phyloP scores from a whole-genome alignment of 1,140 invertebrate genomes.

The Drosophila sproati region DNA sequence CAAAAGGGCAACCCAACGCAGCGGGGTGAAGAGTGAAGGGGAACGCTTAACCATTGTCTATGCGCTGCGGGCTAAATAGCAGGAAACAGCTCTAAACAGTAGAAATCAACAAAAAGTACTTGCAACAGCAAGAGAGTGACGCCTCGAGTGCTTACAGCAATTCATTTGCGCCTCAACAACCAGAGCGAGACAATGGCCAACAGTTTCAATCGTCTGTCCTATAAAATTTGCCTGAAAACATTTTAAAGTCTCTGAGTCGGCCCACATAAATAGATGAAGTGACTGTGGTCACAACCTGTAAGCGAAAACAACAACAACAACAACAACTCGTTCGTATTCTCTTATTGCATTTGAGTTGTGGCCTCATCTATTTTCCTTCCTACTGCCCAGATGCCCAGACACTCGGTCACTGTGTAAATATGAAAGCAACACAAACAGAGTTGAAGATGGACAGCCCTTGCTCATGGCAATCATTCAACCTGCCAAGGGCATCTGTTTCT shows the following conservation, averaged over 20 bases:
- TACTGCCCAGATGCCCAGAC: conserved; percentile 47
- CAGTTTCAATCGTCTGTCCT: conserved; percentile 17
- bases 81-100: conserved; percentile 62
- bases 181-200: conserved; percentile 26
- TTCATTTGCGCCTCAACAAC: conserved; percentile 60
- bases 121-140: conserved; percentile 61
- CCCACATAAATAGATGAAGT: conserved; percentile 34
- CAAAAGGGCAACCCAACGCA: conserved; percentile 26
- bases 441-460: neutral
- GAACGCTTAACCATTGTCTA: conserved; percentile 73
- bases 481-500: conserved; percentile 11
- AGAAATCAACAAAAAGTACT: conserved; percentile 64
- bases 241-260: conserved; percentile 42
- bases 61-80: conserved; percentile 72
- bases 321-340: neutral
- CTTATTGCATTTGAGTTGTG: conserved; percentile 39
- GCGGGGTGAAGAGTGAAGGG: conserved; percentile 5
- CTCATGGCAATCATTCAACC: conserved; percentile 22
- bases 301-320: conserved; percentile 7
- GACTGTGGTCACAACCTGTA: conserved; percentile 23
- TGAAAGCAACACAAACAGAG: conserved; percentile 27
- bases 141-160: conserved; percentile 63
- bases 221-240: conserved; percentile 42
- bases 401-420: conserved; percentile 65
- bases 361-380: conserved; percentile 65